These are phyloP conservation scores for Cryptotis parvus DNA, from an alignment of 2,113 vertebrate genomes.

Conservation along the genomic window DNA sequence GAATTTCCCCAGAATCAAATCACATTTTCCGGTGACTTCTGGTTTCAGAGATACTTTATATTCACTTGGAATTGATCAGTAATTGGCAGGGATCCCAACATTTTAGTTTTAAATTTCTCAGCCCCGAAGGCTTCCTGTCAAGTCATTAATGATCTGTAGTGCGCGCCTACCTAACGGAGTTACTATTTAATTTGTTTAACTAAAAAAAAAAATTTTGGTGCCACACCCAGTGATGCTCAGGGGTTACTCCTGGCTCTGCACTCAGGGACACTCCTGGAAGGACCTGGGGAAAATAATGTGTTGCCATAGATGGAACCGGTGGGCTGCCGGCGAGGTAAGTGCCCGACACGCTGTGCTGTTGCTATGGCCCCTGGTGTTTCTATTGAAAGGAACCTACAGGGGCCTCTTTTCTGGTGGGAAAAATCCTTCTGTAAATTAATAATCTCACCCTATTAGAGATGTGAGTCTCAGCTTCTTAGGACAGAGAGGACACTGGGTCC, in stretches of 20 bases:
- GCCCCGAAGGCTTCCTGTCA: slow-evolving; percentile 73
- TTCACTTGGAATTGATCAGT: slow-evolving; percentile 80
- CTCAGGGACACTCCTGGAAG: too few relatives aligned
- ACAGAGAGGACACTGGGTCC: not conserved
- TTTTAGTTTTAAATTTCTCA: slow-evolving; percentile 75
- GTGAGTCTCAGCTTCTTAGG: slow-evolving; percentile 16
- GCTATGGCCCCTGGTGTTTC: too few relatives aligned
- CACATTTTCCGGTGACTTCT: slow-evolving; percentile 72
- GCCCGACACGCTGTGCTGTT: too few relatives aligned
- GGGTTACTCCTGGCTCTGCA: too few relatives aligned
- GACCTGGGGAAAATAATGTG: too few relatives aligned
- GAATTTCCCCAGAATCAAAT: slow-evolving; percentile 57
- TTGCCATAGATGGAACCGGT: too few relatives aligned
- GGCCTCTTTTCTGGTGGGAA: slow-evolving; percentile 72
- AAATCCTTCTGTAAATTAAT: slow-evolving; percentile 64
- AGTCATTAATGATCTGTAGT: slow-evolving; percentile 82
- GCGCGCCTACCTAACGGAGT: slow-evolving; percentile 64
- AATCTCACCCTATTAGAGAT: slow-evolving; percentile 41
- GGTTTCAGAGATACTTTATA: slow-evolving; percentile 70
- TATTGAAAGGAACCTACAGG: slow-evolving; percentile 56
- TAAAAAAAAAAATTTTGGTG: too few relatives aligned
- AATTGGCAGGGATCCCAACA: slow-evolving; percentile 74
- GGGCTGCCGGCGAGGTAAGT: too few relatives aligned
- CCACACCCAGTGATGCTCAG: too few relatives aligned
- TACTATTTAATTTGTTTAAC: slow-evolving; percentile 63